A percentile compares a stretch with the other conserved stretches of the same genome.
Evolutionary conservation across 2,113 vertebrate genomes (phyloP).

Genomic region (Corydoras maculifer): DNA sequence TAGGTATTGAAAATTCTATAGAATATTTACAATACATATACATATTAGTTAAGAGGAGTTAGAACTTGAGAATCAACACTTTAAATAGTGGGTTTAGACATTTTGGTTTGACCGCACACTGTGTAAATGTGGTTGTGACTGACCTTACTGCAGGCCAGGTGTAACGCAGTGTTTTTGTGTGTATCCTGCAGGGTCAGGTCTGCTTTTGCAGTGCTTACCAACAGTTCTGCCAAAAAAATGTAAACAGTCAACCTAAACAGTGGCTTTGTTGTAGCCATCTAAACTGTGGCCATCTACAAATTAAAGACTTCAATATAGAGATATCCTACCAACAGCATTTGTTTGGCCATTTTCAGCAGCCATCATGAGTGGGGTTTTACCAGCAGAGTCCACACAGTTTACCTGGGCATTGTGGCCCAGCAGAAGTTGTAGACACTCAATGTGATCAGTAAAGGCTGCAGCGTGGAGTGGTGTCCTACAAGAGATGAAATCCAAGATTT

Average conservation of each 20-base stretch:
- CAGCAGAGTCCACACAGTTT: constrained; percentile 78
- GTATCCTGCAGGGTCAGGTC: constrained; percentile 92
- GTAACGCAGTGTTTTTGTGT: constrained; percentile 93
- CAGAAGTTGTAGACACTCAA: constrained; percentile 95
- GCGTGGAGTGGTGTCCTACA: constrained; percentile 90
- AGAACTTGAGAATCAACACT: too few relatives aligned
- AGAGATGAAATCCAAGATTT: too few relatives aligned
- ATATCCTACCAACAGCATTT: constrained; percentile 83
- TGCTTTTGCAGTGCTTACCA: constrained; percentile 96
- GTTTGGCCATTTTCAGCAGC: constrained; percentile 95
- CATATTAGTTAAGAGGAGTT: too few relatives aligned
- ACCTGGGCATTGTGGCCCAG: constrained; percentile 94
- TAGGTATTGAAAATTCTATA: too few relatives aligned
- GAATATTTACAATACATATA: too few relatives aligned
- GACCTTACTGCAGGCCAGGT: constrained; percentile 98
- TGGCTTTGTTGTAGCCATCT: too few relatives aligned
- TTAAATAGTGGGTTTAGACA: too few relatives aligned
- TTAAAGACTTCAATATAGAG: background rate
- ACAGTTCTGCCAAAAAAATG: constrained; percentile 73
- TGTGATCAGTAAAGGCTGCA: constrained; percentile 94
- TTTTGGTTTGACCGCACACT: too few relatives aligned
- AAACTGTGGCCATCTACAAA: too few relatives aligned
- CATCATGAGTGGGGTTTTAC: constrained; percentile 97
- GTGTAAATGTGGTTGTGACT: constrained; percentile 32
- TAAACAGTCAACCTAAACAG: background rate